Evolutionary conservation across 92 coral and sea anemone species (phyloP), one percentile per base, ranked within the genome.

Genomic region (Anthopleura xanthogrammica): DNA sequence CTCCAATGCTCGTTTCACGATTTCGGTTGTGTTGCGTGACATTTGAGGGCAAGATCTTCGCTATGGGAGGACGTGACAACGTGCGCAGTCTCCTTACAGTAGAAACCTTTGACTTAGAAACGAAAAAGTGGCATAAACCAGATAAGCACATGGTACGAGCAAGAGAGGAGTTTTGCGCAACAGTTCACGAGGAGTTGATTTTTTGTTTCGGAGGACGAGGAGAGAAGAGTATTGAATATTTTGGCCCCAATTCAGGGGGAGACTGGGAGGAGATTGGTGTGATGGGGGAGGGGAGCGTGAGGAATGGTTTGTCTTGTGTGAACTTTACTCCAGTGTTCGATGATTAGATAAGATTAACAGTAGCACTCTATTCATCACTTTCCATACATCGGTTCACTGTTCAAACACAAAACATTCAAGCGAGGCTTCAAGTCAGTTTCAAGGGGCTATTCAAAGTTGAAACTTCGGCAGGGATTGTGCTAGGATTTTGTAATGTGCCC

Each of bases 51-150:
- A 83, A 83, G 86, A 83, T 83, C 80, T 83, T 50, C 43, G 86
- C 86, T 9, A 83, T 83, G 74, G 86, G 86, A 55, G 86, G 86
- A 29, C 86, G 86, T 75, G 86, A 83, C 86, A 76, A 83, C 48
- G 86, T 76, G 20, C 76, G 66, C 22, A 76, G 39, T 57, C 75
- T 70, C 75, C 56, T 62, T n/a, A 57, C 86, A 17, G 80, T 83
- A 16, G 86, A 83, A 72, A 75, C 72, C 36, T 82, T 82, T 65
- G 79, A 72, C 23, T 1, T 82, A 12, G 17, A 57, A 52, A 52
- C 70, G 8, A 58, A 41, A 55, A 72, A 43, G 50, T 43, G 50
- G 50, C 73, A 74, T 13, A 76, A 71, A 23, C 80, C 86, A 36
- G 43, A 41, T 5, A 66, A 74, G 22, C 86, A 74, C 57, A 56